Evolutionary conservation across 2,113 vertebrate species (phyloP), one percentile per base, ranked within the genome.

Genomic region (Talpa occidentalis): DNA sequence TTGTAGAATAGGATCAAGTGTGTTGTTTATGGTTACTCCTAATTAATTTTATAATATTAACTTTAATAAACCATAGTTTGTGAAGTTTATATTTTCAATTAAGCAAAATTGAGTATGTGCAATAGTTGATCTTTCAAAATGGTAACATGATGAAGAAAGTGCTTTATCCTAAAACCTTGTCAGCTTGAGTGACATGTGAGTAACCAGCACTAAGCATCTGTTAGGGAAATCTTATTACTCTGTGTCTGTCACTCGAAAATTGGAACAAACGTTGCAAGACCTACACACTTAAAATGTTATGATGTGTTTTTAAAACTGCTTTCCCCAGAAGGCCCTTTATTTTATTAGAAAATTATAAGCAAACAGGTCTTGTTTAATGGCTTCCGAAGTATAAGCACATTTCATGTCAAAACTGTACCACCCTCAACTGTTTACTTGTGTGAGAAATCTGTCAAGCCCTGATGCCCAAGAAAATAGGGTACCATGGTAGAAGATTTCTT

Each of bases 231-330:
- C 88, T 96, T 64, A 82, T 54, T 67, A 62, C 77, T 87, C 73
- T 93, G 54, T 10, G 5, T 93, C 95, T 95, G 90, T 94, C 96
- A 93, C 96, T 90, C 56, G 76, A 86, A 97, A 97, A 97, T 22
- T 7, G 47, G 78, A 96, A 88, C 42, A 85, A 97, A 81, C 0
- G 3, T 83, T 47, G 85, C 72, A 80, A 97, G 91, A 42, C 73
- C 95, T 92, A 24, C n/a, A 76, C 87, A 95, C 86, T 67, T 95
- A 94, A 54, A 85, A 94, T 35, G 94, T 91, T 80, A 52, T 37
- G 26, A 95, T 52, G 67, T 88, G 32, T 89, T 96, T 94, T 97
- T 56, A 7, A 77, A 79, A 10, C 47, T 66, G 74, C 83, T 79
- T 88, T 80, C 87, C 90, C 42, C 84, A 97, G 96, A 97, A 90